Evolutionary conservation across 2,888 invertebrate genomes (phyloP), one percentile per base, ranked within the genome.

Genomic region (Melolontha melolontha): DNA sequence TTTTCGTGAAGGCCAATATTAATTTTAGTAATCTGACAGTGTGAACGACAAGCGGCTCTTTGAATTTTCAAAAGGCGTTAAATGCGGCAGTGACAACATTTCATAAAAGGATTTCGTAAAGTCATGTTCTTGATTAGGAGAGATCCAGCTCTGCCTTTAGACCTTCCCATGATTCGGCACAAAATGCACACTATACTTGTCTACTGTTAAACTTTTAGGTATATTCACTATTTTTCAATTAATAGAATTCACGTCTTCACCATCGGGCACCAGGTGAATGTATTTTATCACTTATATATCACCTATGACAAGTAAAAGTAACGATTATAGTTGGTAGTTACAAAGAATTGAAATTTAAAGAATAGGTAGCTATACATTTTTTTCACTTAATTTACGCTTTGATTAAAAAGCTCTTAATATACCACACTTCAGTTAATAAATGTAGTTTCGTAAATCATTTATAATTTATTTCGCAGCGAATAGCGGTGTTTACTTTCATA

Each of bases 81-180:
- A 79, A 79, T 72, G 75, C 74, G 78, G 77, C 80, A 81, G 80
- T 82, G 83, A 83, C 82, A 82, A 82, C 80, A 79, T 79, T 78
- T 78, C 80, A 77, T 75, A 77, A 75, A 76, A 73, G 74, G 57
- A 74, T 75, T 80, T 73, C 72, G 75, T 73, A 69, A 67, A 78
- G 82, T 83, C 83, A 83, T 82, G 80, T 75, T 76, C 80, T 82
- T 83, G 82, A 83, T 83, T 83, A 82, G 81, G 81, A 80, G 78
- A 80, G 79, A 82, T 81, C 78, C 78, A 75, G 73, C 73, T 73
- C 78, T 79, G 77, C 80, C 40, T 47, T 81, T 79, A 80, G 78
- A 79, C 80, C 80, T 80, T 78, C 77, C 79, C 79, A 81, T 82
- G 82, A 82, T 80, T 76, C 75, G 76, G 80, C 81, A 81, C 12